phyloP scores from a whole-genome alignment of 2,113 vertebrate genomes.

The Planiliza haematocheilus region DNA sequence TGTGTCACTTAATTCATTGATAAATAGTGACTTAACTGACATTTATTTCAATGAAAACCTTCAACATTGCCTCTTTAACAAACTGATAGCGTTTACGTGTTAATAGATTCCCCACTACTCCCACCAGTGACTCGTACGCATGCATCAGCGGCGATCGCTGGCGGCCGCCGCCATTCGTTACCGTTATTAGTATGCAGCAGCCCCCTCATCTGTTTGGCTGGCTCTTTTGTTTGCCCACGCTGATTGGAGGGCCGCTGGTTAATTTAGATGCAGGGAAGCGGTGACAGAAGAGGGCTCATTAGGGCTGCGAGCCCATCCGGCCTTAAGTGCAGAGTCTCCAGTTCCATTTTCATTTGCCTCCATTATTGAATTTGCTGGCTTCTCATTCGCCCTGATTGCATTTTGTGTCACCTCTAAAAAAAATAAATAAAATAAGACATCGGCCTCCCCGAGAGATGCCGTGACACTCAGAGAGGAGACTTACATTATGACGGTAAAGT shows the following conservation, averaged over 20 bases:
- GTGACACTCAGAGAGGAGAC: slow-evolving; percentile 23
- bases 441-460: slow-evolving; percentile 1
- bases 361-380: slow-evolving; percentile 78
- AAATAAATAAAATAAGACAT: slow-evolving; percentile 11
- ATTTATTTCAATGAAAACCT: too few relatives aligned
- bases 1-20: too few relatives aligned
- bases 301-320: slow-evolving; percentile 62
- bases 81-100: background rate
- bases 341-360: slow-evolving; percentile 79
- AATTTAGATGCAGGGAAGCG: slow-evolving; percentile 78
- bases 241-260: slow-evolving; percentile 75
- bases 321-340: slow-evolving; percentile 78
- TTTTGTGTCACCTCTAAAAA: slow-evolving; percentile 81
- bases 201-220: slow-evolving; percentile 57
- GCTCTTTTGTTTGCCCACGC: slow-evolving; percentile 72
- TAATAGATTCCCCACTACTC: background rate
- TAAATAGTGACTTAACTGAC: too few relatives aligned
- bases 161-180: slow-evolving; percentile 24
- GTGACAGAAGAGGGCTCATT: slow-evolving; percentile 79
- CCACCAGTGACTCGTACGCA: background rate
- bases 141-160: background rate
- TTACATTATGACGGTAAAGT: slow-evolving; percentile 15
- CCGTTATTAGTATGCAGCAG: slow-evolving; percentile 64
- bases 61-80: too few relatives aligned
- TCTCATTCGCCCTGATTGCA: slow-evolving; percentile 77